Percentiles rank a stretch among this genome's conserved stretches.
phyloP scores from a whole-genome alignment of 2,888 invertebrate species.

The Glaucopsyche alexis region DNA sequence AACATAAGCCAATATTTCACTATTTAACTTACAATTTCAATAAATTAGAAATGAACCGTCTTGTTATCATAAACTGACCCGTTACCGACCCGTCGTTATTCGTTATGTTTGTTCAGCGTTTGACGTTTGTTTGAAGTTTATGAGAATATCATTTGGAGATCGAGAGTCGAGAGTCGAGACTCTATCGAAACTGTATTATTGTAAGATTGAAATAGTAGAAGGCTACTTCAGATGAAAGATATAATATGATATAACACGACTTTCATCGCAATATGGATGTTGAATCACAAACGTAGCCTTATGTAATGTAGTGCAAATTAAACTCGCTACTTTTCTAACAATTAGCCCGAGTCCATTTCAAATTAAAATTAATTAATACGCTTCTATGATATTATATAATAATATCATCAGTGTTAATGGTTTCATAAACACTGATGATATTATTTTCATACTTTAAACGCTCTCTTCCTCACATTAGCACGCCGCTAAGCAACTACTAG shows the following conservation, averaged over 20 bases:
- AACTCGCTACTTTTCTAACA: not conserved
- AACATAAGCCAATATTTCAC: too few species aligned
- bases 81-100: too few species aligned
- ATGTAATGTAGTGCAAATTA: slow-evolving; percentile 12
- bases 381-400: slow-evolving; percentile 3
- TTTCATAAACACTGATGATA: too few species aligned
- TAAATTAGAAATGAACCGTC: too few species aligned
- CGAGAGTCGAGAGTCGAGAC: too few species aligned
- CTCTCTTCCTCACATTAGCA: not conserved
- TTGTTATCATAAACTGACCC: too few species aligned
- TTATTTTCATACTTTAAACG: not conserved
- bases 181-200: too few species aligned
- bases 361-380: slow-evolving; percentile 12
- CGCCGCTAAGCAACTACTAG: not conserved
- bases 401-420: not conserved
- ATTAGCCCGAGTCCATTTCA: not conserved
- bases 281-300: not conserved
- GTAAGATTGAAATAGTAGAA: not conserved
- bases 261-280: slow-evolving; percentile 6
- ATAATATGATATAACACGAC: not conserved
- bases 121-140: too few species aligned
- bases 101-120: too few species aligned
- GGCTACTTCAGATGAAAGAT: not conserved
- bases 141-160: too few species aligned
- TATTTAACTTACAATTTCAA: too few species aligned